A percentile compares a stretch with the other conserved stretches of the same genome.
phyloP scores from a whole-genome alignment of 2,113 vertebrate genomes.

The Scophthalmus maximus region DNA sequence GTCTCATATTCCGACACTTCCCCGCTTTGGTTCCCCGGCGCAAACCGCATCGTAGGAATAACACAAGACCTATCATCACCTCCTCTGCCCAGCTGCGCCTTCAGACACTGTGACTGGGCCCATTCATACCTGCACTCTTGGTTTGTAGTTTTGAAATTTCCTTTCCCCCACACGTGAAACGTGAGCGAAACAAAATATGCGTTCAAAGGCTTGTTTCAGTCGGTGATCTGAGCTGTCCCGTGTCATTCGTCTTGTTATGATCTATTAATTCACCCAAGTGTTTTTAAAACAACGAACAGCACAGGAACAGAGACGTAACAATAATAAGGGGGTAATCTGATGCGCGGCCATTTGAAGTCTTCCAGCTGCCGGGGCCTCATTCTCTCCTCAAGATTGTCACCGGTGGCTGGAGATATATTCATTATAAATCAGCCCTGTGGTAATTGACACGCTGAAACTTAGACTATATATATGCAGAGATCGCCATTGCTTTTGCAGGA shows the following conservation, averaged over 20 bases:
- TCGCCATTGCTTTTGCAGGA: slow-evolving; percentile 35
- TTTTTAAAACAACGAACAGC: slow-evolving; percentile 67
- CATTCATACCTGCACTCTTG: slow-evolving; percentile 47
- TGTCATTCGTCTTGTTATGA: slow-evolving; percentile 64
- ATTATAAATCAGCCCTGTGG: slow-evolving; percentile 54
- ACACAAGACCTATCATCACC: slow-evolving; percentile 59
- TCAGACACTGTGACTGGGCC: slow-evolving; percentile 48
- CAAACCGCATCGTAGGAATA: slow-evolving; percentile 40
- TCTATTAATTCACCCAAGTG: slow-evolving; percentile 63
- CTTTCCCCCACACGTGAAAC: slow-evolving; percentile 41
- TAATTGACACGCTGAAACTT: slow-evolving; percentile 46
- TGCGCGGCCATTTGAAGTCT: slow-evolving; percentile 70
- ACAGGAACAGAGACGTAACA: slow-evolving; percentile 53
- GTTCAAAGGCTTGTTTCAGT: slow-evolving; percentile 61
- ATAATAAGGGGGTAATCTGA: slow-evolving; percentile 67
- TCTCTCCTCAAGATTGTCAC: slow-evolving; percentile 59
- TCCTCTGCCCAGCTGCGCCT: slow-evolving; percentile 22
- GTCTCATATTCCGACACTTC: slow-evolving; percentile 43
- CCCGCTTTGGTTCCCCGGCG: slow-evolving; percentile 28
- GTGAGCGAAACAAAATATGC: slow-evolving; percentile 44
- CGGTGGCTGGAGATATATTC: slow-evolving; percentile 59
- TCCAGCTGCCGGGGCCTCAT: slow-evolving; percentile 63
- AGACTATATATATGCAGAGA: slow-evolving; percentile 38
- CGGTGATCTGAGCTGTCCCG: slow-evolving; percentile 47
- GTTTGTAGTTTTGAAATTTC: slow-evolving; percentile 45